phyloP scores from a whole-genome alignment of 2,888 invertebrate species.

The Drosophila mettleri region DNA sequence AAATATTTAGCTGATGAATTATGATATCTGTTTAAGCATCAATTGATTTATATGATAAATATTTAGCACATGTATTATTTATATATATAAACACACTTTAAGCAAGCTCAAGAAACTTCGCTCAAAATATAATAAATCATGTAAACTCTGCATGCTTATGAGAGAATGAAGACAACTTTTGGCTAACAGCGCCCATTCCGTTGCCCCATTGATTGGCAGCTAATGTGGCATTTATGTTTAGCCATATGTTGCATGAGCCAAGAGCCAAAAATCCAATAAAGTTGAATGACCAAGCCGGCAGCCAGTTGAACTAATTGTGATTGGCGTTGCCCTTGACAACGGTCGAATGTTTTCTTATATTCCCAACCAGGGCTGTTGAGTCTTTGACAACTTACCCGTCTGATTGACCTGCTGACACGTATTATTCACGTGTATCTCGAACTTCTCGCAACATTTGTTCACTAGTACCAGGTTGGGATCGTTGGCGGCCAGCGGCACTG shows the following conservation, averaged over 20 bases:
- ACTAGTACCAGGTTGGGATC: slow-evolving; percentile 84
- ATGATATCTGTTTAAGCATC: not conserved
- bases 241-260: slow-evolving; percentile 56
- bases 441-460: slow-evolving; percentile 92
- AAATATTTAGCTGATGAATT: not conserved
- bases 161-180: slow-evolving; percentile 11
- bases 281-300: slow-evolving; percentile 64
- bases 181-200: slow-evolving; percentile 25
- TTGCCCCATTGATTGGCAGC: slow-evolving; percentile 36
- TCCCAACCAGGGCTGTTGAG: not conserved
- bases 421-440: slow-evolving; percentile 89
- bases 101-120: not conserved
- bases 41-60: not conserved
- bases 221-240: slow-evolving; percentile 54
- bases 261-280: slow-evolving; percentile 65
- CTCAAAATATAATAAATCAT: slow-evolving; percentile 33
- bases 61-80: not conserved
- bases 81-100: no score
- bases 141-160: slow-evolving; percentile 36
- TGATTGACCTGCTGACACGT: slow-evolving; percentile 88
- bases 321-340: slow-evolving; percentile 57
- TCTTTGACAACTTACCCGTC: slow-evolving; percentile 85
- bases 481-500: slow-evolving; percentile 18
- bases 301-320: slow-evolving; percentile 29
- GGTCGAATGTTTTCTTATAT: slow-evolving; percentile 17